phyloP scores from a whole-genome alignment of 1,140 invertebrate species.

The Druon quercuslanigerum region DNA sequence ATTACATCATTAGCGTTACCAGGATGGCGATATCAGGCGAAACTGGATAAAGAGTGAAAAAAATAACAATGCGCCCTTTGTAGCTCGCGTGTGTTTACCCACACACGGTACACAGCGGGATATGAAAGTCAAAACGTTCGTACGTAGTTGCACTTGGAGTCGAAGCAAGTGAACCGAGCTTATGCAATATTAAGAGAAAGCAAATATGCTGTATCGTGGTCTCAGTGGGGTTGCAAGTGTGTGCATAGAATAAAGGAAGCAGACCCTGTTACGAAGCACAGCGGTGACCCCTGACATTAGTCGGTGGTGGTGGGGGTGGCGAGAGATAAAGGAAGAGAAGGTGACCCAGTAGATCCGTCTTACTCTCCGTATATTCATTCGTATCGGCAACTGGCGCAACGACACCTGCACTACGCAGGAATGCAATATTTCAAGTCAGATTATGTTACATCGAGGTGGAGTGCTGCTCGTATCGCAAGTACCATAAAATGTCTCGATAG shows the following conservation, averaged over 20 bases:
- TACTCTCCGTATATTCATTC: constrained; percentile 27
- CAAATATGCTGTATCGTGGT: constrained; percentile 47
- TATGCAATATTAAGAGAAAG: constrained; percentile 56
- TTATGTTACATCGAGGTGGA: constrained; percentile 50
- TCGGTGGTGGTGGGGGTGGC: background rate
- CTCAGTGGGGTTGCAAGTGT: constrained; percentile 25
- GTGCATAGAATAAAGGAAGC: constrained; percentile 19
- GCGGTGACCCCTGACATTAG: background rate
- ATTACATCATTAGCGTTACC: no score
- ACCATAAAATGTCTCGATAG: no score
- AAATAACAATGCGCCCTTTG: no score
- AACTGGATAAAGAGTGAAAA: no score
- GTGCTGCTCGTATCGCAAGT: constrained; percentile 17
- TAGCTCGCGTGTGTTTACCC: no score
- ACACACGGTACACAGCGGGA: no score
- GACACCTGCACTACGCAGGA: constrained; percentile 23
- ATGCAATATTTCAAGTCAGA: constrained; percentile 57
- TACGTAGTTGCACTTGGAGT: background rate
- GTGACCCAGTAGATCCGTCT: constrained; percentile 36
- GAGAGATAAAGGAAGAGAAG: background rate
- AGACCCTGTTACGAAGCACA: background rate
- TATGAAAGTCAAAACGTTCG: no score
- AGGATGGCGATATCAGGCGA: no score
- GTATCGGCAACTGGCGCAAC: constrained; percentile 19
- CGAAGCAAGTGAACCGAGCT: constrained; percentile 36